Evolutionary conservation across 1,140 invertebrate species (phyloP), one percentile per base, ranked within the genome.

Genomic region (Drosophila pseudoobscura): DNA sequence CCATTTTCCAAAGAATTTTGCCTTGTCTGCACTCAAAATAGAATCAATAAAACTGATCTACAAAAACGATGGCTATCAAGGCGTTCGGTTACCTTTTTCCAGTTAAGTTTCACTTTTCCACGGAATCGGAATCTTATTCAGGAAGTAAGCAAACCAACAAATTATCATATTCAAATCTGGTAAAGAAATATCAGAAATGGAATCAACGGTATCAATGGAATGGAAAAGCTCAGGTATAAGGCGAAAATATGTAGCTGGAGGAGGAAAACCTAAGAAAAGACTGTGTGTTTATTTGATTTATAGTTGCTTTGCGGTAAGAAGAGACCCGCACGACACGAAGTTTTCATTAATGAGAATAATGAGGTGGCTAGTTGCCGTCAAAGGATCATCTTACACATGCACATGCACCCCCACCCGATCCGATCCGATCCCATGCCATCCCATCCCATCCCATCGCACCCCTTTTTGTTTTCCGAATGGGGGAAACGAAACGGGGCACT

Each of bases 301-400:
- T 55, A 29, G 51, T 26, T 74, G 60, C 59, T 55, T 20, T 62
- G 24, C 50, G 63, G 45, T 60, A 49, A 51, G 56, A 55, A 39
- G 46, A 49, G 60, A 56, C 53, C 31, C 20, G 43, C 55, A 15
- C 50, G 31, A 0, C 31, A 44, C 15, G 43, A 41, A 79, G 76
- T 78, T 82, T 73, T 83, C 72, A 70, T 85, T 85, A 85, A 85
- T 85, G 77, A 71, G 68, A 80, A 80, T 65, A 69, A 69, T 69
- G 65, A 69, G 65, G 43, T 49, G 52, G 56, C 47, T 31, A 31
- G 26, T 61, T 62, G 59, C 59, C 59, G 56, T 45, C 41, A 31
- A 22, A 35, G 59, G 59, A 59, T 68, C 64, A 8, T 47, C 64
- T 68, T 68, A 39, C 64, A 65, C 1, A 41, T 53, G 31, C 29